Base-by-base conservation (phyloP, 2,113 vertebrate genomes). In the Chaetops frenatus region DNA sequence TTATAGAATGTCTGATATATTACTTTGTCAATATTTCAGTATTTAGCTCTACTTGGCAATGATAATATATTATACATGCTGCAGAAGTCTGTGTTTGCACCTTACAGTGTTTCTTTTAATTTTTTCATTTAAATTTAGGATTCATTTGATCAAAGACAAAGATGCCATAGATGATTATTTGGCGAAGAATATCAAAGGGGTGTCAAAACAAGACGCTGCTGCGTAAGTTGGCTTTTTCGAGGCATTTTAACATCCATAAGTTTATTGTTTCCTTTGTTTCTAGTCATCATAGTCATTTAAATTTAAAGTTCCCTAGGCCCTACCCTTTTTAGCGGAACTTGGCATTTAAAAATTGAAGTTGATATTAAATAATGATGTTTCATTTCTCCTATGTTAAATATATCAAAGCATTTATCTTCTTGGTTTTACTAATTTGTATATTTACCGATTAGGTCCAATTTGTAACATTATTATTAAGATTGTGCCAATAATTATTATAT, bases 121-220 rank as follows among this genome's bases (percentile, higher is more conserved):
- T 98, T 96, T 97, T 97, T 97, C 35, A 88, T 96, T 97, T 97
- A 96, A 94, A 98, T 97, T 98, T 97, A 98, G 98, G 96, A 95
- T 97, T 97, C 97, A 97, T 67, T 79, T 98, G 98, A 98, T 98
- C 97, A 98, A 98, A 98, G 98, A 97, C 93, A 98, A 98, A 97
- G 96, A 96, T 92, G 97, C 96, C 97, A 97, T 98, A 96, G 98
- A 98, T 97, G 96, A 94, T 97, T 98, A 98, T 94, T 91, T 98
- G 96, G 97, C 78, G 45, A 93, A 83, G 96, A 98, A 98, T 97
- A 98, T 98, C 97, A 98, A 98, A 98, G 98, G 98, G 25, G 67
- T 98, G 97, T 98, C 98, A 93, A 97, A 98, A 97, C 90, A 98
- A 94, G 98, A 98, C 95, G 97, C 97, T 88, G 97, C 97, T 77